A percentile compares a stretch with the other conserved stretches of the same genome.
Conservation (phyloP, 2,888 invertebrate genomes). For the Syritta pipiens region DNA sequence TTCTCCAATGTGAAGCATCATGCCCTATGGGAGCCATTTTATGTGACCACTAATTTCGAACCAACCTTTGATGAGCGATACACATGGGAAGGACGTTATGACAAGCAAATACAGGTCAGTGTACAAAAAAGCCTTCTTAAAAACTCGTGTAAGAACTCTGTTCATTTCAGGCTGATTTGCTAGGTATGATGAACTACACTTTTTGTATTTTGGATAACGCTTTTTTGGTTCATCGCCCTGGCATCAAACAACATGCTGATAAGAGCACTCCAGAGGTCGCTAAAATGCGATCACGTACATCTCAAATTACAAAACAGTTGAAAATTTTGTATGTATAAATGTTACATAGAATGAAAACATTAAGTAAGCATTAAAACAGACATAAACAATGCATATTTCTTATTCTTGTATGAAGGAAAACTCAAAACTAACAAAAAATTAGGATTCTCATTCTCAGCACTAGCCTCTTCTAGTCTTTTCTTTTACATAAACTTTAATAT, state of each 20-base stretch:
- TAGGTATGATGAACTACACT: slow-evolving; percentile 21
- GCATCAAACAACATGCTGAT: slow-evolving; percentile 6
- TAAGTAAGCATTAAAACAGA: too few relatives aligned
- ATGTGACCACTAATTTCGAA: slow-evolving; percentile 39
- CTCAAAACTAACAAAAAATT: too few relatives aligned
- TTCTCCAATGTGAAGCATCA: slow-evolving; percentile 22
- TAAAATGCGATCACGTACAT: not conserved
- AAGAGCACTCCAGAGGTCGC: not conserved
- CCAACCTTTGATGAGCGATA: slow-evolving; percentile 42
- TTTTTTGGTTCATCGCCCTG: slow-evolving; percentile 36
- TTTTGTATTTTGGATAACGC: slow-evolving; percentile 35
- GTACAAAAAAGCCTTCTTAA: not conserved
- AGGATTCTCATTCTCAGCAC: too few relatives aligned
- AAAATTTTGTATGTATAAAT: slow-evolving; percentile 19
- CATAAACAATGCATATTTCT: too few relatives aligned
- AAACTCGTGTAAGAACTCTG: not conserved
- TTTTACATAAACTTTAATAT: too few relatives aligned
- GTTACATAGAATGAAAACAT: too few relatives aligned
- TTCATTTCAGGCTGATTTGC: slow-evolving; percentile 21
- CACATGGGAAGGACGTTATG: slow-evolving; percentile 45
- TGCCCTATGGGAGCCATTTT: slow-evolving; percentile 27
- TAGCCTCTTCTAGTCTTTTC: too few relatives aligned
- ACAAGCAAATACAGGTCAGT: slow-evolving; percentile 44
- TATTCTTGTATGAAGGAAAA: too few relatives aligned
- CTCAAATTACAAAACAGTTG: slow-evolving; percentile 7